These are phyloP conservation scores for Ibycter americanus DNA, from an alignment of 2,797 vertebrate genomes.

Conservation along the genomic window DNA sequence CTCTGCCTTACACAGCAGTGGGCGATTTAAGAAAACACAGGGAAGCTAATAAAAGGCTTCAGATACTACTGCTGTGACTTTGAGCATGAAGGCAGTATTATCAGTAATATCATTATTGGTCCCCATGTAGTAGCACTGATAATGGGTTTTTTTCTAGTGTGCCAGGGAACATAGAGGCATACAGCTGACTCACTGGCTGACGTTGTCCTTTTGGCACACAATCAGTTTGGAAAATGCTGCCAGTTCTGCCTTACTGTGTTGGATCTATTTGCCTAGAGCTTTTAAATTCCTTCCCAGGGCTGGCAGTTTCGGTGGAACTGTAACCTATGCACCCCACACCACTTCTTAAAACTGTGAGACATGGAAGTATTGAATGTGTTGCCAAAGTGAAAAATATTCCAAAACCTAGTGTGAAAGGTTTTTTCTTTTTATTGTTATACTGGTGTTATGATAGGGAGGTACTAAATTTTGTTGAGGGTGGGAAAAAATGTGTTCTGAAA, in stretches of 20 bases:
- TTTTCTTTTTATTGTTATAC: not conserved
- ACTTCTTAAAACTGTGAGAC: not conserved
- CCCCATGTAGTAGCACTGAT: not conserved
- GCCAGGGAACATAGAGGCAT: not conserved
- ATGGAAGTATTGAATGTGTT: not conserved
- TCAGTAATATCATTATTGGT: not conserved
- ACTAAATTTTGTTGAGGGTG: not conserved
- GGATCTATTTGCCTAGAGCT: not conserved
- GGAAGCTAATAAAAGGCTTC: not conserved
- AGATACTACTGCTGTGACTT: not conserved
- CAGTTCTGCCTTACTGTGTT: not conserved
- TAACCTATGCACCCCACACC: not conserved
- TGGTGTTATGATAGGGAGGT: not conserved
- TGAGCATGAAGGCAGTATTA: not conserved
- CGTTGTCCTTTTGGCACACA: not conserved
- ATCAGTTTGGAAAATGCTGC: not conserved
- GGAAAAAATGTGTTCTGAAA: not conserved
- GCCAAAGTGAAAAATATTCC: not conserved
- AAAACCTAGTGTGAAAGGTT: not conserved
- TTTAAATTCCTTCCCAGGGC: not conserved
- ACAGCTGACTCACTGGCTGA: constrained; percentile 3
- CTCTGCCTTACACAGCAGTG: not conserved
- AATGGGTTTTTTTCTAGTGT: not conserved
- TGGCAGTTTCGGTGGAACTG: constrained; percentile 23
- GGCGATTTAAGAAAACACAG: not conserved